Base-by-base conservation (phyloP, 37 sponge, comb jelly and placozoan genomes). In the Eunapius fragilis region DNA sequence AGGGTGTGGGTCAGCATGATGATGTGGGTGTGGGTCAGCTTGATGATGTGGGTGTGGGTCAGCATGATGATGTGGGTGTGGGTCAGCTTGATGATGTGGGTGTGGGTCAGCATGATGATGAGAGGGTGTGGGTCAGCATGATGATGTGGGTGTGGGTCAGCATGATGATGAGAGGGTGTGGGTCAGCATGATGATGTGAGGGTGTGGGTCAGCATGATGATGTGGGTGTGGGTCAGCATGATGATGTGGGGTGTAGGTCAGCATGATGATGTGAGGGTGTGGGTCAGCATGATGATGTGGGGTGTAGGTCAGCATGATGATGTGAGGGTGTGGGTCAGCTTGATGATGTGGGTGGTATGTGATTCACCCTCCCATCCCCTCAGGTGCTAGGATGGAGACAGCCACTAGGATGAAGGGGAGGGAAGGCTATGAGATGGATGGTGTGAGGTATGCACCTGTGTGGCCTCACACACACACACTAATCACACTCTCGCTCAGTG, bases 1-100 rank as follows among this genome's bases (percentile, higher is more conserved):
- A 7, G 25, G 99, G 96, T 72, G 99, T 98, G 31, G 67, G 91
- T 5, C 94, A 96, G 71, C 84, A n/a, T 98, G 27, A 78, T 68
- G 28, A 82, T 90, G 13, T n/a, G 92, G 90, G 33, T 95, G 97
- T 85, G 76, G 31, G 68, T 31, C 26, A 33, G 47, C 37, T n/a
- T n/a, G n/a, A n/a, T n/a, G n/a, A n/a, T n/a, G n/a, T n/a, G n/a
- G n/a, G n/a, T n/a, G n/a, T n/a, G n/a, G n/a, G n/a, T n/a, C n/a
- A n/a, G n/a, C n/a, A n/a, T n/a, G n/a, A n/a, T n/a, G n/a, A n/a
- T n/a, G n/a, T n/a, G n/a, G n/a, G n/a, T n/a, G n/a, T n/a, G n/a
- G n/a, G n/a, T n/a, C n/a, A n/a, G n/a, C n/a, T n/a, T n/a, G n/a
- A n/a, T n/a, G n/a, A n/a, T n/a, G n/a, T n/a, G n/a, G n/a, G n/a